These are phyloP conservation scores for Sylvietta virens DNA, from an alignment of 2,113 vertebrate genomes.

Conservation along the genomic window DNA sequence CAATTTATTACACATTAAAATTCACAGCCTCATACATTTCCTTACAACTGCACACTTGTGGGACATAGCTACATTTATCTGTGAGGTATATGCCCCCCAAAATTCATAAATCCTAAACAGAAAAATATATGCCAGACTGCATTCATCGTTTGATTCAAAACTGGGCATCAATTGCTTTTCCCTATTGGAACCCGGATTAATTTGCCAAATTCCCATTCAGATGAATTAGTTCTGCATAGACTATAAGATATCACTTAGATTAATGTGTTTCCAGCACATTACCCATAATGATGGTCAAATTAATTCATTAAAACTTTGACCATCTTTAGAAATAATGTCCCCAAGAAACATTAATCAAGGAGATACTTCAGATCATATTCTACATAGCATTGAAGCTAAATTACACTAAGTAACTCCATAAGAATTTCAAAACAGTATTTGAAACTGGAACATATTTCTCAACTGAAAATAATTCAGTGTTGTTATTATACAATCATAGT, in stretches of 20 bases:
- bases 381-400: neutral
- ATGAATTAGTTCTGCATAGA: slow-evolving; percentile 29
- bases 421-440: neutral
- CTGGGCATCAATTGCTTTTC: neutral
- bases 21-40: neutral
- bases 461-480: neutral
- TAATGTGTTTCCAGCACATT: slow-evolving; percentile 33
- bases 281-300: slow-evolving; percentile 42
- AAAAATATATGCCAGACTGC: neutral
- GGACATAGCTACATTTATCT: neutral
- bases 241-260: slow-evolving; percentile 38
- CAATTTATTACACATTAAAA: slow-evolving; percentile 29
- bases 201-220: neutral
- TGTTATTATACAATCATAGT: neutral
- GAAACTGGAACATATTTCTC: neutral
- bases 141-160: neutral
- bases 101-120: neutral
- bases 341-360: slow-evolving; percentile 31
- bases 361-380: neutral
- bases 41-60: neutral
- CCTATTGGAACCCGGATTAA: neutral
- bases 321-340: slow-evolving; percentile 25
- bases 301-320: slow-evolving; percentile 47
- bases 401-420: neutral
- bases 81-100: neutral